phyloP scores from a whole-genome alignment of 2,888 invertebrate species.

The Sericinus montela region DNA sequence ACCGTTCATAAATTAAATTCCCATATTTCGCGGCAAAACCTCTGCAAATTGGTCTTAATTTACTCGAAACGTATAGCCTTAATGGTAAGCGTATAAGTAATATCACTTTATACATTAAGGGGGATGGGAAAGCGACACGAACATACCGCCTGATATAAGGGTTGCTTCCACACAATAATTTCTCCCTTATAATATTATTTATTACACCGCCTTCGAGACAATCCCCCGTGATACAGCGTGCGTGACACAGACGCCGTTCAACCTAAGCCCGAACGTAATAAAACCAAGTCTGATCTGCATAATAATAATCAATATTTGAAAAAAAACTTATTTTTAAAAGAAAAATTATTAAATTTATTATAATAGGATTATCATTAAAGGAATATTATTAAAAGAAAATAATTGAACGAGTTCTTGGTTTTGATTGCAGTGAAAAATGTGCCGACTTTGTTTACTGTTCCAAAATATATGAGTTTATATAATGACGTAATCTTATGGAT shows the following conservation, averaged over 20 bases:
- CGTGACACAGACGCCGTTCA: conserved; percentile 34
- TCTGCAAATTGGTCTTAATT: conserved; percentile 74
- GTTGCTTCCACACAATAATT: conserved; percentile 48
- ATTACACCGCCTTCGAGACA: conserved; percentile 49
- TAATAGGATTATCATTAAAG: too few relatives aligned
- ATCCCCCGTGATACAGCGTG: conserved; percentile 43
- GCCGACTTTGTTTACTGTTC: too few relatives aligned
- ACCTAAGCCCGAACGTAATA: conserved; percentile 30
- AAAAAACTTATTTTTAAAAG: too few relatives aligned
- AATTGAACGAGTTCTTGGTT: too few relatives aligned
- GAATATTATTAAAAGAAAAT: too few relatives aligned
- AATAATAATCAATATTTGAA: conserved; percentile 18
- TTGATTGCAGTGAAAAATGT: too few relatives aligned
- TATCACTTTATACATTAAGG: conserved; percentile 55
- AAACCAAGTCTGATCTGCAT: conserved; percentile 24
- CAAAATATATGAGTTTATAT: too few relatives aligned
- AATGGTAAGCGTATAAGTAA: conserved; percentile 69
- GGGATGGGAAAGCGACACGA: conserved; percentile 29
- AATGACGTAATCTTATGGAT: too few relatives aligned
- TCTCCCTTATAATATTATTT: conserved; percentile 51
- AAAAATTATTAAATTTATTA: too few relatives aligned
- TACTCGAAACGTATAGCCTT: conserved; percentile 66
- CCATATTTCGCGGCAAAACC: conserved; percentile 64
- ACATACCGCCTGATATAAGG: conserved; percentile 32
- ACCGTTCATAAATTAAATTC: conserved; percentile 65